Percentiles rank a stretch among this genome's conserved stretches.
Evolutionary conservation across 2,888 invertebrate species (phyloP).

Genomic region (Torymus aiolomorphi): DNA sequence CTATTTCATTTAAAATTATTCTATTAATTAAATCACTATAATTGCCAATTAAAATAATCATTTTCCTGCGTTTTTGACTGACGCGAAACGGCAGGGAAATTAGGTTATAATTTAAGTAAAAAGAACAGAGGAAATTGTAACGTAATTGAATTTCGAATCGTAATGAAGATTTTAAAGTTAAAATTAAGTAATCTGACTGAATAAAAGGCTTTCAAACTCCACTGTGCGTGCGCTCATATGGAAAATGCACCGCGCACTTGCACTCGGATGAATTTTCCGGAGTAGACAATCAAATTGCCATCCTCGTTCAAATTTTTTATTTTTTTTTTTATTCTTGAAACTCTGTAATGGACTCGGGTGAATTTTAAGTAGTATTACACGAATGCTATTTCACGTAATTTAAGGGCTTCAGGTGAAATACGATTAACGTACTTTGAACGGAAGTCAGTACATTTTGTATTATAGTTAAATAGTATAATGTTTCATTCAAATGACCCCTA

Average conservation of each 20-base stretch:
- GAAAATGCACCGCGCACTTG: not conserved
- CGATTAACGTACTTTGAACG: too few relatives aligned
- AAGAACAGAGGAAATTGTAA: not conserved
- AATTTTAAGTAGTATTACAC: not conserved
- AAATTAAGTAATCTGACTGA: slow-evolving; percentile 25
- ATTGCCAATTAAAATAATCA: too few relatives aligned
- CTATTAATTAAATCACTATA: too few relatives aligned
- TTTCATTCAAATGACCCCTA: too few relatives aligned
- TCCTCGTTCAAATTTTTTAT: not conserved
- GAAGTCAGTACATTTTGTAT: too few relatives aligned
- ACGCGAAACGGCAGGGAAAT: too few relatives aligned
- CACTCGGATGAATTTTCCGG: slow-evolving; percentile 18
- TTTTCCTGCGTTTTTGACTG: too few relatives aligned
- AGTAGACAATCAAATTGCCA: slow-evolving; percentile 14
- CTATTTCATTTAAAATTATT: too few relatives aligned
- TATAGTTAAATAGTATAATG: too few relatives aligned
- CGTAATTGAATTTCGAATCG: not conserved
- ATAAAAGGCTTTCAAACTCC: slow-evolving; percentile 28
- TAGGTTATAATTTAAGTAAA: too few relatives aligned
- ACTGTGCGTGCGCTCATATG: not conserved
- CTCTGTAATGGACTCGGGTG: not conserved
- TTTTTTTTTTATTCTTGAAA: not conserved
- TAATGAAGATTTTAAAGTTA: slow-evolving; percentile 9
- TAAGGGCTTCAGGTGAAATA: too few relatives aligned
- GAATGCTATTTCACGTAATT: too few relatives aligned